These are phyloP conservation scores for Pseudochirops cupreus DNA, from an alignment of 2,797 vertebrate genomes.

Conservation along the genomic window DNA sequence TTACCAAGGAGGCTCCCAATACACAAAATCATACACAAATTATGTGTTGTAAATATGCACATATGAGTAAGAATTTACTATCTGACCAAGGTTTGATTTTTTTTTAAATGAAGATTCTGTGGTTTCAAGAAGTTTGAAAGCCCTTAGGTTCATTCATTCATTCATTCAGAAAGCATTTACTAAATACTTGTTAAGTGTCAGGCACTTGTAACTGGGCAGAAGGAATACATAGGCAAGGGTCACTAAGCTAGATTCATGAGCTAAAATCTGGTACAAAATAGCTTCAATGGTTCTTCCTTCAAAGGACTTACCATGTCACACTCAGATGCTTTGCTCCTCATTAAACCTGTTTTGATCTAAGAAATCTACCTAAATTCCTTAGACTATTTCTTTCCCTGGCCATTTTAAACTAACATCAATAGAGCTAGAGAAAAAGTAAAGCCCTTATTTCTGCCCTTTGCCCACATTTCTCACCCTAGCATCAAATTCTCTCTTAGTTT, in stretches of 20 bases:
- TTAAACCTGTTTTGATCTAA: not conserved
- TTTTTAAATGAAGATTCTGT: not conserved
- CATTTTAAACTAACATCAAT: not conserved
- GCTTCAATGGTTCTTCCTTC: not conserved
- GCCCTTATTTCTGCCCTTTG: not conserved
- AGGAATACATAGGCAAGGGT: not conserved
- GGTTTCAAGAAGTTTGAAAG: not conserved
- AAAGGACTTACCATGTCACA: not conserved
- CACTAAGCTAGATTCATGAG: not conserved
- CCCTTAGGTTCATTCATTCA: not conserved
- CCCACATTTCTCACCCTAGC: not conserved
- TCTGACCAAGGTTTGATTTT: not conserved
- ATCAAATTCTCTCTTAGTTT: not conserved
- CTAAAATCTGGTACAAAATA: not conserved
- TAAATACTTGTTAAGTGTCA: not conserved
- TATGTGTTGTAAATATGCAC: no score
- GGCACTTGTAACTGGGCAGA: not conserved
- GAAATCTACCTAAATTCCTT: not conserved
- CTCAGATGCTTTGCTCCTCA: not conserved
- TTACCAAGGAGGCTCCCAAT: not conserved
- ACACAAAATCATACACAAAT: not conserved
- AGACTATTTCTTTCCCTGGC: not conserved
- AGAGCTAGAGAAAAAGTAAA: not conserved
- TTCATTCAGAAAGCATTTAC: not conserved
- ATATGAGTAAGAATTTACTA: not conserved